Base-by-base conservation (phyloP, 2,797 vertebrate species). In the Acrocephalus scirpaceus region DNA sequence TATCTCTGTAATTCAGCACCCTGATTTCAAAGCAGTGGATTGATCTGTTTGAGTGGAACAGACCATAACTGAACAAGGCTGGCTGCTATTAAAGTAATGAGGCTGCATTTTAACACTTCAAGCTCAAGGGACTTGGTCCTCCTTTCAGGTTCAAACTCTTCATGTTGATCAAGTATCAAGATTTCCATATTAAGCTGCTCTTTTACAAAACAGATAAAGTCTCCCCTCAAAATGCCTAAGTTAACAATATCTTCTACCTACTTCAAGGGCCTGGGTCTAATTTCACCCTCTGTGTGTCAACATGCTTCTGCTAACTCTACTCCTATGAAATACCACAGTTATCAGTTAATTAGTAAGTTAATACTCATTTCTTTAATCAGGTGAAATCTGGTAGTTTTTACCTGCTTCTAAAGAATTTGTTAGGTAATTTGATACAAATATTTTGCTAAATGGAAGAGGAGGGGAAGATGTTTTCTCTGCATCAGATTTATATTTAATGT, bases 101-200 rank as follows among this genome's bases (percentile, higher is more conserved):
- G 32, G 36, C 56, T 1, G 0, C 26, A 48, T 0, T 53, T 3
- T 18, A 71, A 53, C 14, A 17, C 23, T 13, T 54, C 4, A 54
- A 21, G 15, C 8, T 73, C 40, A 38, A 56, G 21, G 5, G 2
- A 57, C 36, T 23, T 19, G 8, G 16, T 40, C 21, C n/a, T 64
- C 18, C 65, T 45, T 74, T 36, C 10, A 61, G 32, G 15, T 69
- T 61, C 54, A 64, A 77, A 50, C 23, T 72, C 30, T 11, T 56
- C 0, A 21, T 72, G 30, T 29, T 85, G 8, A 18, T 53, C 3
- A 11, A 36, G 13, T 3, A 2, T 10, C 48, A 80, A 16, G 16
- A 80, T 25, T 67, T 60, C 29, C 16, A 4, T 5, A 48, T 17
- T 34, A 74, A 66, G 19, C 11, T 57, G 27, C 22, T 83, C 21